These are phyloP conservation scores for Pangasianodon gigas DNA, from an alignment of 2,113 vertebrate species.

Conservation along the genomic window DNA sequence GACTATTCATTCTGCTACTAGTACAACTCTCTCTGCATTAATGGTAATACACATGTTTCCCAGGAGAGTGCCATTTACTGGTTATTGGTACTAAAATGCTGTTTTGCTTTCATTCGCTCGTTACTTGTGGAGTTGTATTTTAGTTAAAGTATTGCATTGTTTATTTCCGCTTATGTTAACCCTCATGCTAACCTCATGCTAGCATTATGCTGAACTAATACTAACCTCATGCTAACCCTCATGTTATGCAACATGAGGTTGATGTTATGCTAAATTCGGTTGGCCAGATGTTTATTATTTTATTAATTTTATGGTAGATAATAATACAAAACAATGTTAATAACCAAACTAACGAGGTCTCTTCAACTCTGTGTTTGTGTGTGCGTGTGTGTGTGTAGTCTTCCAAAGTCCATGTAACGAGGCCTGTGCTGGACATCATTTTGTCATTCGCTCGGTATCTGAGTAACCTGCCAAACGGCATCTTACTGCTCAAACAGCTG, in stretches of 20 bases:
- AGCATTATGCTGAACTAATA: neutral
- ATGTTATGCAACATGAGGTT: no score
- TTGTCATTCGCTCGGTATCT: conserved; percentile 95
- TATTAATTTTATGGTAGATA: neutral
- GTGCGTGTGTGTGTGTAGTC: conserved; percentile 73
- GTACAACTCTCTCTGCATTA: neutral
- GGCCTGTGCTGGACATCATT: conserved; percentile 88
- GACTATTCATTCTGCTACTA: neutral
- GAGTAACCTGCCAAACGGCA: conserved; percentile 90
- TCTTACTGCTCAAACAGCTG: conserved; percentile 92
- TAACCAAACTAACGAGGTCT: neutral
- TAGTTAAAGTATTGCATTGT: neutral
- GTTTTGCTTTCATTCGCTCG: neutral
- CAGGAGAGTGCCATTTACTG: neutral
- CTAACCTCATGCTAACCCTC: no score
- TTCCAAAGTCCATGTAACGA: conserved; percentile 92
- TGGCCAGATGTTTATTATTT: no score
- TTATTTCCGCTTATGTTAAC: neutral
- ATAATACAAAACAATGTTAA: neutral
- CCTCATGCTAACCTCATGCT: neutral
- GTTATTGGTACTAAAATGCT: neutral
- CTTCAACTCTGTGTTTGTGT: neutral
- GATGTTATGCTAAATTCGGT: no score
- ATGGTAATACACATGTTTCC: neutral
- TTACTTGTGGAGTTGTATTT: neutral